phyloP scores from a whole-genome alignment of 2,888 invertebrate genomes.

The Allygus modestus region DNA sequence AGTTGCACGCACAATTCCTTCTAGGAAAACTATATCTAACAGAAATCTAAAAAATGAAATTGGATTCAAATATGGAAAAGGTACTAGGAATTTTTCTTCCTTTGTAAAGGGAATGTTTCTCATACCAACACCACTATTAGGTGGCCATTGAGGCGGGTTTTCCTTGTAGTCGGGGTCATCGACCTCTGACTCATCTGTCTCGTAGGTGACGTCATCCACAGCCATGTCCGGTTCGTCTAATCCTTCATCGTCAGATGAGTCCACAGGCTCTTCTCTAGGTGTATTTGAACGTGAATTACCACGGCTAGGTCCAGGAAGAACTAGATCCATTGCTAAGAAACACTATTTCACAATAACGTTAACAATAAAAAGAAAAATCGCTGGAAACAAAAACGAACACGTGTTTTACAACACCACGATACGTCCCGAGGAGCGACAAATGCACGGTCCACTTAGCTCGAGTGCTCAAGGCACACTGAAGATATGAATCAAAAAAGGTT shows the following conservation, averaged over 20 bases:
- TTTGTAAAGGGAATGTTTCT: no score
- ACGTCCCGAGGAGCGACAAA: no score
- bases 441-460: no score
- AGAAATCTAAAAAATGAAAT: conserved; percentile 2
- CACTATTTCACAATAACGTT: not conserved
- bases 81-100: conserved; percentile 24
- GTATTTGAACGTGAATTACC: not conserved
- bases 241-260: not conserved
- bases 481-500: no score
- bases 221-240: not conserved
- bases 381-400: conserved; percentile 23
- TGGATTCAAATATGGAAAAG: not conserved
- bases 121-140: not conserved
- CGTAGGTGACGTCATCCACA: conserved; percentile 1
- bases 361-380: not conserved
- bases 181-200: conserved; percentile 15
- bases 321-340: no score
- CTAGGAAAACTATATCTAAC: not conserved
- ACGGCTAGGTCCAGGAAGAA: no score
- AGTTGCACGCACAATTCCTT: conserved; percentile 10
- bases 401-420: not conserved
- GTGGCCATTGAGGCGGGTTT: not conserved
- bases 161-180: not conserved
- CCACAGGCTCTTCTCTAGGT: not conserved
- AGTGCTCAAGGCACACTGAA: no score